Base-by-base conservation (phyloP, 2,888 invertebrate genomes). In the Diaperis boleti region DNA sequence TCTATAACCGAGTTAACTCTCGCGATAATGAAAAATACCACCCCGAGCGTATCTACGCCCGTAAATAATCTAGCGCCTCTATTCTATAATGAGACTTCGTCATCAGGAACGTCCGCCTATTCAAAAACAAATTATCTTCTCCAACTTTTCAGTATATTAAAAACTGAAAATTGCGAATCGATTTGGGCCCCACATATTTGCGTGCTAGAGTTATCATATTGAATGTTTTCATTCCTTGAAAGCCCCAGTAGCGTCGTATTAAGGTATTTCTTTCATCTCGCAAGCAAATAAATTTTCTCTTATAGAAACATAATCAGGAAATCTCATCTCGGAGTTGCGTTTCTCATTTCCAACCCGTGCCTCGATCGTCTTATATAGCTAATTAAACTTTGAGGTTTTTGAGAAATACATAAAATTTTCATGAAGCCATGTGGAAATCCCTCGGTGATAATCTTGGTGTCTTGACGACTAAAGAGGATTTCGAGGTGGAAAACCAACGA, bases 191-290 rank as follows among this genome's bases (percentile, higher is more conserved):
- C 47, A 50, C 13, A 50, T 50, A 17, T 50, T 33, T 50, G 13
- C 18, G 10, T 39, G 3, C 3, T 8, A 47, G 18, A 50, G 18
- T 41, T 10, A 55, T 55, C 52, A 17, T 11, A 17, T 20, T 26
- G 49, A 41, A 55, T 22, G 55, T 39, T 55, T 42, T 37, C 52
- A 39, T 18, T 14, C 29, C 26, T 29, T 45, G 26, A 33, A 33
- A 47, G 47, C 33, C 17, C 17, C 26, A 7, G 33, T 29, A 44
- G 17, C 42, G 29, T 31, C 22, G 33, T 56, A 56, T 56, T 56
- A 56, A 26, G 33, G 33, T 33, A 44, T 55, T 56, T 56, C 55
- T 56, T 56, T 56, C 55, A 56, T 56, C 55, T 56, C 14, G 33
- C 42, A 11, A 56, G 55, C 44, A 56, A 56, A 56, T 56, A 42